Evolutionary conservation across 2,888 invertebrate genomes (phyloP).

Genomic region (Gastracanthus pulcherrimus): DNA sequence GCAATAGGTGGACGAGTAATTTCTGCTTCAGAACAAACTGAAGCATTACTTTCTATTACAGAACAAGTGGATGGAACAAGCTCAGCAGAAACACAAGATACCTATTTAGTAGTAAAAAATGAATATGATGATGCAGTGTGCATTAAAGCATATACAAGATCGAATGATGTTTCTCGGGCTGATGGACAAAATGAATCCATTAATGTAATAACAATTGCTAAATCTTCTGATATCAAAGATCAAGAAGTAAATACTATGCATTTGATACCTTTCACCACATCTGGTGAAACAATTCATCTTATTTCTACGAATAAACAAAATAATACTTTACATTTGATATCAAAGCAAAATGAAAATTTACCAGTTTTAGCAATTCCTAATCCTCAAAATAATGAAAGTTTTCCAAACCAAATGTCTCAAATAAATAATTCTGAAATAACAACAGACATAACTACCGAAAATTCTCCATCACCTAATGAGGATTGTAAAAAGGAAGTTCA

Average conservation of each 20-base stretch:
- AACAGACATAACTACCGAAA: slow-evolving; percentile 57
- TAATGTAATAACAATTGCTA: slow-evolving; percentile 60
- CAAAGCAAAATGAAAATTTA: slow-evolving; percentile 70
- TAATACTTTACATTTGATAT: slow-evolving; percentile 71
- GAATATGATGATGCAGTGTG: slow-evolving; percentile 40
- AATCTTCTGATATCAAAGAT: slow-evolving; percentile 20
- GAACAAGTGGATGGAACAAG: slow-evolving; percentile 62
- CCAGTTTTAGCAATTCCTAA: slow-evolving; percentile 71
- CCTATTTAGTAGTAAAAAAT: slow-evolving; percentile 63
- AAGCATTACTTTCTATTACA: slow-evolving; percentile 65
- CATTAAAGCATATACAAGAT: slow-evolving; percentile 31
- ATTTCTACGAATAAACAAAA: slow-evolving; percentile 58
- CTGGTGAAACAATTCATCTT: slow-evolving; percentile 59
- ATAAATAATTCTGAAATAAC: slow-evolving; percentile 60
- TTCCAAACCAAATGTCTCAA: slow-evolving; percentile 69
- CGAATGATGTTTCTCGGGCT: slow-evolving; percentile 51
- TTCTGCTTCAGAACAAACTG: slow-evolving; percentile 63
- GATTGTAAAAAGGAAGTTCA: neutral
- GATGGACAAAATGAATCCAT: slow-evolving; percentile 58
- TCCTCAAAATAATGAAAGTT: slow-evolving; percentile 68
- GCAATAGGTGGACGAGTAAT: slow-evolving; percentile 13
- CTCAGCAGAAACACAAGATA: slow-evolving; percentile 60
- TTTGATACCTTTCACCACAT: slow-evolving; percentile 66
- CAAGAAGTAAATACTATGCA: slow-evolving; percentile 59
- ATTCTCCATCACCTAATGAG: neutral